Percentiles rank a stretch among this genome's conserved stretches.
phyloP scores from a whole-genome alignment of 2,797 vertebrate genomes.

The Petrocephalus schoutedeni region DNA sequence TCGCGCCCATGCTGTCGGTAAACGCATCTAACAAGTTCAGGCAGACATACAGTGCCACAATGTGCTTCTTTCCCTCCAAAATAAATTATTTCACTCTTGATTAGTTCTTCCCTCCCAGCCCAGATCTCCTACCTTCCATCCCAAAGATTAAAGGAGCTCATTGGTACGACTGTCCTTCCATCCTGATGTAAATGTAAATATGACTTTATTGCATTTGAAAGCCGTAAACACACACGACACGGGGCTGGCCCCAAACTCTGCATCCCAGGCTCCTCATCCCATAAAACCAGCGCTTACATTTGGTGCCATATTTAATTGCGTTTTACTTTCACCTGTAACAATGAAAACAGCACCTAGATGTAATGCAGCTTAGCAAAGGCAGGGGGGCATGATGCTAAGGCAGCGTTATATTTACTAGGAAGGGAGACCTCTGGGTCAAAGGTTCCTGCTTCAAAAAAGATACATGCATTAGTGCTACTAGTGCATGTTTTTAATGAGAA shows the following conservation, averaged over 20 bases:
- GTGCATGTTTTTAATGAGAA: not conserved
- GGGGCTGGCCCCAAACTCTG: not conserved
- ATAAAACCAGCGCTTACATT: not conserved
- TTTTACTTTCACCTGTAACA: not conserved
- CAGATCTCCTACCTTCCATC: not conserved
- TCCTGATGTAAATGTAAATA: not conserved
- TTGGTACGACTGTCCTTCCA: not conserved
- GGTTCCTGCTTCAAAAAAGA: not conserved
- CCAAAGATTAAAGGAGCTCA: not conserved
- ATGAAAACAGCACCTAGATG: not conserved
- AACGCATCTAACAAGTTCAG: not conserved
- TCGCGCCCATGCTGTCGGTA: not conserved
- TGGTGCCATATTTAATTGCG: not conserved
- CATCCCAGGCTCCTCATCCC: not conserved
- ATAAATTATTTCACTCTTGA: not conserved
- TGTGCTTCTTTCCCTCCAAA: not conserved
- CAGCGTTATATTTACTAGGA: not conserved
- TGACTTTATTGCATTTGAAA: not conserved
- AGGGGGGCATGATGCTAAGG: not conserved
- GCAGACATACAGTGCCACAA: not conserved
- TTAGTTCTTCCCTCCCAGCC: not conserved
- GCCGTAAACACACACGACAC: not conserved
- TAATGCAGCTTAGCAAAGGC: not conserved
- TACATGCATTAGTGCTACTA: not conserved
- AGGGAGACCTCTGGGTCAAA: not conserved